Evolutionary conservation across 2,797 vertebrate species (phyloP).

Genomic region (Enteromius viviparus): DNA sequence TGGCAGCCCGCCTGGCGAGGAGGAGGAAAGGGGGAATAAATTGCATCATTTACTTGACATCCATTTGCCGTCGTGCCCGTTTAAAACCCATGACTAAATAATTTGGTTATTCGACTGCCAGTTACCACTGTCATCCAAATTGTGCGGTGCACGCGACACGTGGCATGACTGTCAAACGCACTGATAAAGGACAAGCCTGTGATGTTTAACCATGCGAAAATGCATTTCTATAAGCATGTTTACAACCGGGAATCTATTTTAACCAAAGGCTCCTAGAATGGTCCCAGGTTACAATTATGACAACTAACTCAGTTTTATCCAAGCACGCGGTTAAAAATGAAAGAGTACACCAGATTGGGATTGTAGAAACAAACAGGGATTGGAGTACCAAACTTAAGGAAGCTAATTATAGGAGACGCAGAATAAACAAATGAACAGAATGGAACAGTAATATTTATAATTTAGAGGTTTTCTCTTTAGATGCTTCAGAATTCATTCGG

Average conservation of each 20-base stretch:
- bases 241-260: constrained; percentile 67
- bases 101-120: constrained; percentile 89
- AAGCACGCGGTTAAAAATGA: constrained; percentile 69
- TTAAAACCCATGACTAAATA: constrained; percentile 96
- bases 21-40: constrained; percentile 90
- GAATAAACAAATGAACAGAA: not conserved
- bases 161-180: constrained; percentile 64
- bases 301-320: constrained; percentile 72
- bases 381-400: constrained; percentile 49
- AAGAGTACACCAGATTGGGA: constrained; percentile 59
- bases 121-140: constrained; percentile 86
- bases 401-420: not conserved
- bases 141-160: constrained; percentile 72
- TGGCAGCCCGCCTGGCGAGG: constrained; percentile 91
- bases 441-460: constrained; percentile 57
- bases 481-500: not conserved
- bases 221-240: constrained; percentile 64
- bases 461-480: not conserved
- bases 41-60: constrained; percentile 99
- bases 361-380: not conserved
- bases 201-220: constrained; percentile 69
- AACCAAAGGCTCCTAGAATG: constrained; percentile 61
- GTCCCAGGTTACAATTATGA: constrained; percentile 69
- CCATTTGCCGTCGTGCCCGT: constrained; percentile 88
- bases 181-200: constrained; percentile 66